Evolutionary conservation across 2,113 vertebrate genomes (phyloP).

Genomic region (Charadrius vociferus): DNA sequence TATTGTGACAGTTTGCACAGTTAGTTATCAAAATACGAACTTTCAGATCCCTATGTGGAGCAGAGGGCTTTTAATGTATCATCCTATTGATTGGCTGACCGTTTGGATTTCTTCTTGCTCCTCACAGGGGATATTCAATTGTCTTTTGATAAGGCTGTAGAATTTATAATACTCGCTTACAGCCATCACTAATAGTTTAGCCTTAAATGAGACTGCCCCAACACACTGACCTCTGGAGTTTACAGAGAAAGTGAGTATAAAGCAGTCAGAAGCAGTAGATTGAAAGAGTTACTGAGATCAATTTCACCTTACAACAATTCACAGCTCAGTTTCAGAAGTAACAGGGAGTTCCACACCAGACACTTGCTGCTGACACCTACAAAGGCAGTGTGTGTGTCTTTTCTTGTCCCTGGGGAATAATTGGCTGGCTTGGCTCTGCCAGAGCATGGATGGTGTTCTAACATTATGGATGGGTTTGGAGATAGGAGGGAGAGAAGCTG

Average conservation of each 20-base stretch:
- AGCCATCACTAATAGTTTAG: background rate
- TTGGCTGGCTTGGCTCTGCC: background rate
- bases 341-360: background rate
- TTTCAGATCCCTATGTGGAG: background rate
- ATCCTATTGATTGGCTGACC: background rate
- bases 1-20: background rate
- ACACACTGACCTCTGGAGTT: background rate
- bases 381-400: background rate
- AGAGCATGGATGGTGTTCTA: background rate
- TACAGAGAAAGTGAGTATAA: background rate
- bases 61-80: background rate
- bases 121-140: background rate
- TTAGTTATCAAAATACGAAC: background rate
- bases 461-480: background rate
- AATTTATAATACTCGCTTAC: background rate
- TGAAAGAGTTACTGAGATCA: background rate
- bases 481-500: background rate
- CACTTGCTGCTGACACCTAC: background rate
- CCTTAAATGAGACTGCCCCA: background rate
- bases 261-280: background rate
- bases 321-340: background rate
- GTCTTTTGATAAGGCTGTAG: constrained; percentile 8
- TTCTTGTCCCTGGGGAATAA: background rate
- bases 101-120: background rate
- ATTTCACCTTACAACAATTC: background rate